A percentile compares a stretch with the other conserved stretches of the same genome.
Conservation (phyloP, 53 echinoderm and acorn worm species). For the Crossaster papposus region DNA sequence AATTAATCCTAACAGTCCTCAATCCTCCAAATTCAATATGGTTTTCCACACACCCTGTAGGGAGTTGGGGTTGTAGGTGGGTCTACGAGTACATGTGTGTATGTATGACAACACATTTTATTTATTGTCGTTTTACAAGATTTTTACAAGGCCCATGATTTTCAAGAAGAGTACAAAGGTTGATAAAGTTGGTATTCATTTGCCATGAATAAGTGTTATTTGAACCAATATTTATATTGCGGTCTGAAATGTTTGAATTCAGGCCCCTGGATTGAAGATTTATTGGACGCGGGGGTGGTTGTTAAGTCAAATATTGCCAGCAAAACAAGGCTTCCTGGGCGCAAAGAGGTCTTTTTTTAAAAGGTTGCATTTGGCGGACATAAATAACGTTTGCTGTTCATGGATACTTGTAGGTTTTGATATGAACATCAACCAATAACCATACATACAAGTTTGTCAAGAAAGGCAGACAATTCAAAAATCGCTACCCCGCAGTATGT, state of each 20-base stretch:
- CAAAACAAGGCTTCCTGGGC: too few species aligned
- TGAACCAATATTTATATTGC: constrained; percentile 16
- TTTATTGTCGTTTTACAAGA: too few species aligned
- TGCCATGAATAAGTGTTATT: not conserved
- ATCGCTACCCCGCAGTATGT: too few species aligned
- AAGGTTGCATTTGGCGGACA: too few species aligned
- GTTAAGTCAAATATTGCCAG: not conserved
- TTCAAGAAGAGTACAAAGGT: constrained; percentile 11
- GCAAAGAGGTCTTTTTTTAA: too few species aligned
- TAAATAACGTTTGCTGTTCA: not conserved
- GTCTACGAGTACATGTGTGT: not conserved
- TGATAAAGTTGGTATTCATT: not conserved
- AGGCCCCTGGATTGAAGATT: not conserved
- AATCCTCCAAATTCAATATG: too few species aligned
- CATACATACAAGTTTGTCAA: not conserved
- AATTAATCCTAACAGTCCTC: not conserved
- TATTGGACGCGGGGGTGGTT: not conserved
- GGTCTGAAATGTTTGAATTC: constrained; percentile 8
- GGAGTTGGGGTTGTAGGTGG: too few species aligned
- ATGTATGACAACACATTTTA: too few species aligned
- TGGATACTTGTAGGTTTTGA: not conserved
- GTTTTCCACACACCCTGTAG: too few species aligned
- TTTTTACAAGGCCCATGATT: too few species aligned
- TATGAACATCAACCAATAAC: not conserved
- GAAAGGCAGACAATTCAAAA: too few species aligned